Evolutionary conservation across 2,797 vertebrate species (phyloP), one percentile per base, ranked within the genome.

Genomic region (Erpetoichthys calabaricus): DNA sequence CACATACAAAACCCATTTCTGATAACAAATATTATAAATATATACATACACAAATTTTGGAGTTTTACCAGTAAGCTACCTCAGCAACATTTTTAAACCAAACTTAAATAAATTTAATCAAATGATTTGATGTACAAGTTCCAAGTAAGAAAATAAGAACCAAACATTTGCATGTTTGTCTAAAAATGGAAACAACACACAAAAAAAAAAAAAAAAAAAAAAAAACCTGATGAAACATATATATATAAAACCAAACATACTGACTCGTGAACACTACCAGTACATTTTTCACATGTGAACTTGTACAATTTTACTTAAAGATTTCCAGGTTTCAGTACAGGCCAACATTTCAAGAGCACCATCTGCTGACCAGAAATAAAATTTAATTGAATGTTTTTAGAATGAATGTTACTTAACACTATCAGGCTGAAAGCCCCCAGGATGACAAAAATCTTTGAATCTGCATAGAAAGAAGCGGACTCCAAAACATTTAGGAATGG

Each of bases 331-430:
- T 43, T 5, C 45, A 46, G 47, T 59, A 25, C 53, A 55, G 51
- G 47, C 45, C 6, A 45, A n/a, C n/a, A 5, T 7, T 42, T 4
- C 51, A 10, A 59, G 59, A 55, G 57, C 61, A 51, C 53, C 49
- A 45, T 10, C 41, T 42, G 3, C 50, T 45, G 42, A 45, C 53
- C 53, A 7, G 45, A 7, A 5, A 54, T 25, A 54, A n/a, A 54
- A 42, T 7, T 42, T 54, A 43, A 42, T 54, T 41, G 5, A 10
- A 42, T 4, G n/a, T 43, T 51, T 4, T 45, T 57, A 25, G 25
- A 25, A 25, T 25, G 25, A 25, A 25, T 25, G 25, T 25, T 25
- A 25, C 25, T 25, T 25, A 25, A 25, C 25, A 25, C 25, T 25
- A 25, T 25, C 25, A 25, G 25, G 25, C 25, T 25, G 25, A 25